A percentile compares a stretch with the other conserved stretches of the same genome.
These are phyloP conservation scores for Pyralis farinalis DNA, from an alignment of 2,888 invertebrate genomes.

Conservation along the genomic window DNA sequence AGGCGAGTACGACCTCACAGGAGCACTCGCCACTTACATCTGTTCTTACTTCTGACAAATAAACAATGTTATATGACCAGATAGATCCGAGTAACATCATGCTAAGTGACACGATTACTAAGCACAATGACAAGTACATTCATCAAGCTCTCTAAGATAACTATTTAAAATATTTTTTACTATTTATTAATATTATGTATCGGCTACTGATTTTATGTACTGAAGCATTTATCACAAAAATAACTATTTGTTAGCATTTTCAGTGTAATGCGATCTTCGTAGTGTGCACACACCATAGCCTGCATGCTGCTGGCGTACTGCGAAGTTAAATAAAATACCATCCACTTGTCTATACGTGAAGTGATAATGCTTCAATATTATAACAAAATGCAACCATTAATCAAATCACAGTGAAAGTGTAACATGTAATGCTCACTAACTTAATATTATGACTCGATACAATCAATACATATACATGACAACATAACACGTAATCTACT, in stretches of 20 bases:
- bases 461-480: conserved; percentile 32
- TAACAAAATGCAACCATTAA: conserved; percentile 67
- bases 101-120: conserved; percentile 72
- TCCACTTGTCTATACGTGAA: conserved; percentile 14
- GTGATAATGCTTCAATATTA: conserved; percentile 46
- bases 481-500: conserved; percentile 58
- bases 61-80: conserved; percentile 48
- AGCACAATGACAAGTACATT: conserved; percentile 79
- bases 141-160: conserved; percentile 75
- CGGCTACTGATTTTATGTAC: conserved; percentile 70
- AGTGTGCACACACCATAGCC: conserved; percentile 7
- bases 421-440: conserved; percentile 70
- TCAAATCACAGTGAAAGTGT: conserved; percentile 76
- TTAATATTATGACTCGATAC: conserved; percentile 71
- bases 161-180: conserved; percentile 62
- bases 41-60: conserved; percentile 31
- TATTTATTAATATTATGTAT: conserved; percentile 63
- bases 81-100: conserved; percentile 64
- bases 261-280: background rate
- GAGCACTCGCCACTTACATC: background rate
- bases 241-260: conserved; percentile 27
- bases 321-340: conserved; percentile 12
- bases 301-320: conserved; percentile 9
- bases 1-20: conserved; percentile 4
- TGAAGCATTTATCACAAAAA: conserved; percentile 68